Base-by-base conservation (phyloP, 2,888 invertebrate genomes). In the Dendrolimus houi region DNA sequence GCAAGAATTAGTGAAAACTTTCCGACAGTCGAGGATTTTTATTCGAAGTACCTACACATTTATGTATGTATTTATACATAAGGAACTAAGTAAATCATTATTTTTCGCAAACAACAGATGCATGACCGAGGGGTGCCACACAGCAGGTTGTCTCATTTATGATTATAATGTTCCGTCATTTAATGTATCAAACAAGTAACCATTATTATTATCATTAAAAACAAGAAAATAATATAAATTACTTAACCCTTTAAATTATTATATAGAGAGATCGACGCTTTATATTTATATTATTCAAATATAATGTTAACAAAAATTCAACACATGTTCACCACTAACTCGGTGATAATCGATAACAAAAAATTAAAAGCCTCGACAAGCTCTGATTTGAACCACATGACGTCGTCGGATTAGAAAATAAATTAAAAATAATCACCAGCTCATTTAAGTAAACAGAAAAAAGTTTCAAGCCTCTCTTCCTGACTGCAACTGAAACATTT, bases 391-490 rank as follows among this genome's bases (percentile, higher is more conserved):
- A 89, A 87, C 84, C 90, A 90, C 80, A 89, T 90, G 90, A 87
- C 87, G 79, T 74, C 76, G 79, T 67, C 68, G 79, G 84, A 77
- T 79, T 79, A 81, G 77, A 79, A 79, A 86, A 88, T 85, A 88
- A 88, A 88, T 87, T 88, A 87, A 89, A 90, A 89, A 89, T 88
- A 87, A 90, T 88, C 86, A 87, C 84, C 83, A 86, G 83, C 82
- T 85, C 85, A 85, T 90, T 89, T 88, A 78, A 83, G 86, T 83
- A 83, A 87, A 86, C 85, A 86, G 75, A 87, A 87, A 87, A 87
- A 88, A 81, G 68, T 69, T 83, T 79, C 71, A 82, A 82, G 85
- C 81, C 78, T 82, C 83, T 9, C 47, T 47, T 3, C 9, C 47
- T 47, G 47, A 65, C 72, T 81, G 81, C 79, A 66, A 73, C 75